These are phyloP conservation scores for Fringilla coelebs DNA, from an alignment of 2,797 vertebrate species.

Conservation along the genomic window DNA sequence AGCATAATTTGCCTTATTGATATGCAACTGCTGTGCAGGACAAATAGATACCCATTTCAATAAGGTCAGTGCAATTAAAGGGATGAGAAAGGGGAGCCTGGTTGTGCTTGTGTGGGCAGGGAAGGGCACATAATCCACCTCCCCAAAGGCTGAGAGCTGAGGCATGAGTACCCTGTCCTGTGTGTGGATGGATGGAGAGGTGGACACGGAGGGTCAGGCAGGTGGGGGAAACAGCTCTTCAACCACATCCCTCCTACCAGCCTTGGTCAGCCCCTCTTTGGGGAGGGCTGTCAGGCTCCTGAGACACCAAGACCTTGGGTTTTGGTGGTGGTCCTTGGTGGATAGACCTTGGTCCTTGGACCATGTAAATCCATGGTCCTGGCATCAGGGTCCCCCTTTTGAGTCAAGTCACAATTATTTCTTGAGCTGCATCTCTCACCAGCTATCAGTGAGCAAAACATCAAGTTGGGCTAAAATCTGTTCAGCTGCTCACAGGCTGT, in stretches of 20 bases:
- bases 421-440: neutral
- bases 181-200: neutral
- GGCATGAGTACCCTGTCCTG: fast-evolving
- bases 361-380: neutral
- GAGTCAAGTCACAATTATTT: neutral
- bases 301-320: neutral
- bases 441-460: neutral
- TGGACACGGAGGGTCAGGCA: neutral
- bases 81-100: neutral
- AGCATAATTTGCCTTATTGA: constrained; percentile 12
- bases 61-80: neutral
- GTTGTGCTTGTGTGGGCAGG: neutral
- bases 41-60: neutral
- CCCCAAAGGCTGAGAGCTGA: neutral
- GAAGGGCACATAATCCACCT: neutral
- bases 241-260: neutral
- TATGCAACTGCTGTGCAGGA: neutral
- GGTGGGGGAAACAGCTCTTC: neutral
- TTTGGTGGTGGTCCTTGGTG: neutral
- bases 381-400: neutral
- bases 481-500: neutral
- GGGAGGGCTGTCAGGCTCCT: neutral
- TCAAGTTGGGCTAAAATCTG: neutral
- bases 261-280: neutral
- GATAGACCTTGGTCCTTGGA: neutral